Base-by-base conservation (phyloP, 2,113 vertebrate genomes). In the Ochotona princeps region DNA sequence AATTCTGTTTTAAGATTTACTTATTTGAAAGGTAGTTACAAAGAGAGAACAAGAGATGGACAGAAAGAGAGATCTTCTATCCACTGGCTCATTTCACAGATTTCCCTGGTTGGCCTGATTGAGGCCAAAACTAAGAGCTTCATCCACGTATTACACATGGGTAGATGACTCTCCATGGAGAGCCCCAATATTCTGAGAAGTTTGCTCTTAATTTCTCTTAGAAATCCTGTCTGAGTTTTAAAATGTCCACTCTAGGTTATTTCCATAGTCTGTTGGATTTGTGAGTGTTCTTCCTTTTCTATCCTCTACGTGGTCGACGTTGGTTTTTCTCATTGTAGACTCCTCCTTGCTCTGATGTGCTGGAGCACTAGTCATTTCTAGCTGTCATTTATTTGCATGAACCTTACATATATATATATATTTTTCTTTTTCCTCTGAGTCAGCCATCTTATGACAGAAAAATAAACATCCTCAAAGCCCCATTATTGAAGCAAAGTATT, bases 401-500 rank as follows among this genome's bases (percentile, higher is more conserved):
- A 61, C 8, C 30, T 54, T 25, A 15, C 74, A 5, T 15, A 44
- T 44, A 6, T 44, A 44, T 57, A n/a, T n/a, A n/a, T 57, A 15
- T 57, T 57, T 57, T 57, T 88, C 49, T 63, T n/a, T 57, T 80
- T 95, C 85, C 84, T 92, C 44, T 83, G 69, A 93, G 78, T 83
- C 51, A 94, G 21, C 28, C 30, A 15, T 90, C 75, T 92, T 30
- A 30, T 30, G 60, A 76, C 25, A 5, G 74, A 66, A 23, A 17
- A 74, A 60, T 21, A 23, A 18, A 75, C 23, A 65, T 21, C 35
- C 35, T 70, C 20, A 54, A 70, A 61, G 28, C 8, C 3, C 5
- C 18, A 10, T 25, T n/a, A 74, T 47, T 70, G n/a, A 93, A 28
- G 26, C 60, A 23, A 44, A 47, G 30, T 73, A 63, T 28, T 66